Evolutionary conservation across 2,888 invertebrate genomes (phyloP), one percentile per base, ranked within the genome.

Genomic region (Oligia latruncula): DNA sequence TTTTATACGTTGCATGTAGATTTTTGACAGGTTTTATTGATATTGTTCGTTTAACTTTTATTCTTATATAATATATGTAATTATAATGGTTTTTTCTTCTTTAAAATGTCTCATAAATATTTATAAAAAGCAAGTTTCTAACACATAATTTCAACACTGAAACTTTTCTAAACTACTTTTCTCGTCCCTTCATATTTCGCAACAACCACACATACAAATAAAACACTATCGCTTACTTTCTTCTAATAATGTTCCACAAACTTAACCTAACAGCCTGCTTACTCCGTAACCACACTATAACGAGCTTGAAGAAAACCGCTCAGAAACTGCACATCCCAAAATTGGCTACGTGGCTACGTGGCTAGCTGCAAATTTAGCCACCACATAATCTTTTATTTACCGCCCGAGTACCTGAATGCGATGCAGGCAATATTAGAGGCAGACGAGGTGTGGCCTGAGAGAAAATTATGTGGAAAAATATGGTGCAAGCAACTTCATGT

Each of bases 371-470:
- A 84, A 84, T 87, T 73, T 29, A 74, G 60, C 74, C 58, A 71
- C 70, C 75, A 71, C 75, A 84, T 84, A 87, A 87, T 84, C 73
- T 87, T 87, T 87, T 84, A 84, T 84, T 84, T 84, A 84, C 66
- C 29, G 71, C 60, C 43, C 9, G 6, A 84, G 71, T 65, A 68
- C 73, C 75, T 84, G 84, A 84, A 75, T 76, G 64, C 74, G 52
- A 58, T 71, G 83, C 78, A 60, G 23, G 65, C 40, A 55, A 78
- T 84, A 78, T 86, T 86, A 71, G 49, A 67, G 43, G 67, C 55
- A 65, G 43, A 74, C 62, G 73, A 67, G 62, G 52, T 64, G 60
- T 35, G 64, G 87, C 55, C 29, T 60, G 43, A 76, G 43, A 65
- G 83, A 77, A 83, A 77, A 87, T 83, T 87, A 78, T 65, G 29